phyloP scores from a whole-genome alignment of 2,888 invertebrate species.

The Hemaris fuciformis region DNA sequence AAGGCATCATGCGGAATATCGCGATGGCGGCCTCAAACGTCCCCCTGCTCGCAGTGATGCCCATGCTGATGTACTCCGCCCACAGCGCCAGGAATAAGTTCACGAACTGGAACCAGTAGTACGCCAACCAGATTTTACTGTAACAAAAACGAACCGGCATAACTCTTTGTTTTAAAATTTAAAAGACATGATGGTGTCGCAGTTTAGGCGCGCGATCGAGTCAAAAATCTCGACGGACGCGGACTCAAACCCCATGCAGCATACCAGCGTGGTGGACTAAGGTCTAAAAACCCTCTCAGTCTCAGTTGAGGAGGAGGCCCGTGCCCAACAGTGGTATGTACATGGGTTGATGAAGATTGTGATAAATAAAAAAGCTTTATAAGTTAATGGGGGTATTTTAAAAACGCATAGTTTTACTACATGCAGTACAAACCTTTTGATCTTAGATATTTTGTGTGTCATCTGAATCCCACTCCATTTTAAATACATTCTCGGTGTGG shows the following conservation, averaged over 20 bases:
- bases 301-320: no score
- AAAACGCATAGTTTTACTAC: background rate
- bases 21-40: slow-evolving; percentile 35
- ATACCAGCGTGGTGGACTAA: no score
- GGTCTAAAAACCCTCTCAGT: no score
- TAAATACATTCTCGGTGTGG: slow-evolving; percentile 25
- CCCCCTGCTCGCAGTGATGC: slow-evolving; percentile 26
- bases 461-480: slow-evolving; percentile 31
- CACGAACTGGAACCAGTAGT: slow-evolving; percentile 40
- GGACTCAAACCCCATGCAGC: no score
- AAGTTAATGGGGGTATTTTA: no score
- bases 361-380: no score
- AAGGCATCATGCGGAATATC: slow-evolving; percentile 44
- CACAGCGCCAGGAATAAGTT: slow-evolving; percentile 26
- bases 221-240: no score
- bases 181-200: no score
- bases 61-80: slow-evolving; percentile 33
- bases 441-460: slow-evolving; percentile 26
- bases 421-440: slow-evolving; percentile 23
- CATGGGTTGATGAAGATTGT: no score
- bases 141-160: background rate
- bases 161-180: background rate
- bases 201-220: no score
- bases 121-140: slow-evolving; percentile 34
- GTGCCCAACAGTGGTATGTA: no score